These are phyloP conservation scores for Apodemus sylvaticus DNA, from an alignment of 2,113 vertebrate genomes.

Conservation along the genomic window DNA sequence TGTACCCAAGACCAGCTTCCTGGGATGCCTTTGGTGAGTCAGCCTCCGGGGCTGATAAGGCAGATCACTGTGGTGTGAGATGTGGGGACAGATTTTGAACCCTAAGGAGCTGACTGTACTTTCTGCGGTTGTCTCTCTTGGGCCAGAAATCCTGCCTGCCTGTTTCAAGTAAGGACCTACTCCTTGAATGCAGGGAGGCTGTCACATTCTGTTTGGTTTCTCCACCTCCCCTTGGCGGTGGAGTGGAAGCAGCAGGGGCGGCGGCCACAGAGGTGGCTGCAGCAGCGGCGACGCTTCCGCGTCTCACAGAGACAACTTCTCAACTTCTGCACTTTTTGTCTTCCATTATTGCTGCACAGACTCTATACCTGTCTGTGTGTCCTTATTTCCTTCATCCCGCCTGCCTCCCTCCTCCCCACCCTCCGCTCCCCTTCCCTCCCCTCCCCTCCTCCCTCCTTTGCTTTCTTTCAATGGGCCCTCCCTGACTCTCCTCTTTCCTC, in stretches of 20 bases:
- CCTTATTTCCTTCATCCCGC: neutral
- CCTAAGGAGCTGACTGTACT: neutral
- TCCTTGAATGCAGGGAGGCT: no score
- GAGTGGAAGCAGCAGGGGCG: neutral
- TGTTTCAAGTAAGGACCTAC: neutral
- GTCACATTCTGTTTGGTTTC: neutral
- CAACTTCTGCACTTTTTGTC: neutral
- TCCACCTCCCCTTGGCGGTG: neutral
- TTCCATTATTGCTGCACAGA: no score
- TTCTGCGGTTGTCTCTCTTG: neutral
- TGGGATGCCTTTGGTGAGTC: neutral
- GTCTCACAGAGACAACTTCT: neutral
- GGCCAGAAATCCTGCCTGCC: neutral
- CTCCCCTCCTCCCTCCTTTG: neutral
- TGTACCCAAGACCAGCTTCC: neutral
- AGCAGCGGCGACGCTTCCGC: neutral
- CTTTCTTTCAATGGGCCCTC: neutral
- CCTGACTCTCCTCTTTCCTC: neutral
- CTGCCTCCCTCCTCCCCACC: neutral
- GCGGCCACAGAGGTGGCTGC: neutral
- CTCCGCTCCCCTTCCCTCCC: no score
- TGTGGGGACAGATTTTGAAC: neutral
- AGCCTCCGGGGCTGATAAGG: neutral
- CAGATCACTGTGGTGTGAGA: neutral
- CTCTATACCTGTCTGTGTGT: neutral